Base-by-base conservation (phyloP, 2,888 invertebrate species). In the Achlya flavicornis region DNA sequence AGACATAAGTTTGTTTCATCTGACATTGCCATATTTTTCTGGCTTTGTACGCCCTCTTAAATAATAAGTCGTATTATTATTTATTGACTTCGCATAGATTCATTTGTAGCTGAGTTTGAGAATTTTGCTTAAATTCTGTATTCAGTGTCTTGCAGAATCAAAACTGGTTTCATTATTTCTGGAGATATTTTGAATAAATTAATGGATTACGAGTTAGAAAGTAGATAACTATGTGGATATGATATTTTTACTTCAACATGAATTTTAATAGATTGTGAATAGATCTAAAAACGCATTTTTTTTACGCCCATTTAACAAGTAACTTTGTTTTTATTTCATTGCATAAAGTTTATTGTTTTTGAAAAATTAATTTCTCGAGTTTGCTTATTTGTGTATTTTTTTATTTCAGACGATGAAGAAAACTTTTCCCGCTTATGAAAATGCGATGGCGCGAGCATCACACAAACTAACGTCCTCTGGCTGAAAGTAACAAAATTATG, bases 151-250 rank as follows among this genome's bases (percentile, higher is more conserved):
- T 48, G 16, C 16, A 16, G 8, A 48, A 48, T 48, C 14, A 38
- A 66, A 74, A 78, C 77, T 68, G 78, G 81, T 81, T 79, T 68
- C 64, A 66, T 68, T 69, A 69, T 75, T 72, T 77, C 74, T 66
- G 62, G 71, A 78, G 73, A 78, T 75, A 63, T 66, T 65, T 76
- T 83, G 83, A 79, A 81, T 84, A 79, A 16, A 78, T 77, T 76
- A 77, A 80, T 79, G 72, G 74, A 63, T 65, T 71, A 73, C 68
- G 68, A 64, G 77, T 82, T 83, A 75, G 79, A 84, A 84, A 83
- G 79, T 73, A 62, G 66, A 70, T 76, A 66, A 4, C 10, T 48
- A 48, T 16, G 68, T 74, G 66, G 68, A 69, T 67, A 66, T 73
- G 71, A 74, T 77, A 77, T 76, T 80, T 80, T 80, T 76, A 76